Evolutionary conservation across 2,797 vertebrate species (phyloP), one percentile per base, ranked within the genome.

Genomic region (Hoplostethus mediterraneus): DNA sequence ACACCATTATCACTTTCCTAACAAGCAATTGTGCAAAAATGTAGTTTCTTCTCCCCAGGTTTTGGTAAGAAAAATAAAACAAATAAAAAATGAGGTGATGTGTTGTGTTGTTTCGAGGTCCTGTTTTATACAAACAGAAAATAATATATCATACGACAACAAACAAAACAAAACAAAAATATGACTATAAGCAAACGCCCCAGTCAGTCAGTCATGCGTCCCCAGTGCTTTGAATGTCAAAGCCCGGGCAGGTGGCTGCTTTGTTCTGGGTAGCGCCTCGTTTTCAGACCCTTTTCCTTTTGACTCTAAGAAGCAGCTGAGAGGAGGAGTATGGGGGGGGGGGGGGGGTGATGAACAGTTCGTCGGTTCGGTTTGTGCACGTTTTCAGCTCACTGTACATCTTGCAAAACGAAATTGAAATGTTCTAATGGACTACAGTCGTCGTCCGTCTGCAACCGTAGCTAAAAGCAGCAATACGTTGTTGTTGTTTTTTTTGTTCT

Each of bases 111-210:
- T 95, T 92, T 92, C 75, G 90, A 96, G 95, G 94, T 95, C 95
- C 94, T 95, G 94, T 95, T 95, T 95, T 91, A 93, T 74, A 94
- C 88, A 95, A 95, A 96, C 94, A 95, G 94, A 95, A 94, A 94
- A 95, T 93, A 94, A 95, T 89, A 95, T 93, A 92, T 92, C 89
- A 94, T 90, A 94, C 77, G 88, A 94, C 85, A 90, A 92, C 80
- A 89, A 93, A 91, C 81, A 84, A 89, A 83, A 68, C 17, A 52
- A 70, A 87, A 87, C 80, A 90, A 87, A 90, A 86, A 91, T 69
- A 86, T 81, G 88, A 92, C 88, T 88, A 90, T 48, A 67, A 88
- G 89, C 90, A 72, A 90, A 64, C 89, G 79, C 90, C 80, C 67
- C 80, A 74, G 81, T 86, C 90, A 87, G 88, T 72, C 85, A 62